Base-by-base conservation (phyloP, 1,140 invertebrate genomes). In the Cyclargus thomasi region DNA sequence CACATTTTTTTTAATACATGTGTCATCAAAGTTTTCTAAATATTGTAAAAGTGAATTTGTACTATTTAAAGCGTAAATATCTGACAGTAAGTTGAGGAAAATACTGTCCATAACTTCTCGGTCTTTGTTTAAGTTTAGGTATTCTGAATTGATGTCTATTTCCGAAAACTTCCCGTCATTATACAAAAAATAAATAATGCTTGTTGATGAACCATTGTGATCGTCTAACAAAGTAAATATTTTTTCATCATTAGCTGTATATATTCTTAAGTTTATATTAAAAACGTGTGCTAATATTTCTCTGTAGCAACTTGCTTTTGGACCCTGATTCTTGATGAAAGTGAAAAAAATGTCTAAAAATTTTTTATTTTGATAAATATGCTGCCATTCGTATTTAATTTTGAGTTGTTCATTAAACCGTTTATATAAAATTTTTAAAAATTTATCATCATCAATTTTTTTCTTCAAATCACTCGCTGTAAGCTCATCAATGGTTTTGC, bases 241-340 rank as follows among this genome's bases (percentile, higher is more conserved):
- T 17, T 67, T 21, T 23, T 53, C 20, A 14, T 63, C 2, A 35
- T 14, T 36, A 53, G 35, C 16, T 8, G 21, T 21, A 20, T 67
- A 67, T 21, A 67, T 29, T 53, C 67, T 63, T 0, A 67, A 63
- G 16, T 67, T 67, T 2, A 67, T 67, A 7, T 53, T 35, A 63
- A 67, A 67, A 67, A 67, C 53, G 20, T 63, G n/a, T 18, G 67
- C 67, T 67, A 67, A 53, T 16, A 67, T 39, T 17, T 67, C 67
- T 63, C 67, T 67, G n/a, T 67, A 67, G 39, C 36, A 63, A 47
- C 16, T 22, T 7, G 57, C 35, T 29, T 39, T 20, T 17, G 62
- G 57, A 21, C 62, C 66, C 1, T 8, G 62, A 62, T 67, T 14
- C 21, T 23, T 23, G 1, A 67, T 59, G 62, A 47, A 62, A n/a